Evolutionary conservation across 2,797 vertebrate species (phyloP), one percentile per base, ranked within the genome.

Genomic region (Zenarchopterus dispar): DNA sequence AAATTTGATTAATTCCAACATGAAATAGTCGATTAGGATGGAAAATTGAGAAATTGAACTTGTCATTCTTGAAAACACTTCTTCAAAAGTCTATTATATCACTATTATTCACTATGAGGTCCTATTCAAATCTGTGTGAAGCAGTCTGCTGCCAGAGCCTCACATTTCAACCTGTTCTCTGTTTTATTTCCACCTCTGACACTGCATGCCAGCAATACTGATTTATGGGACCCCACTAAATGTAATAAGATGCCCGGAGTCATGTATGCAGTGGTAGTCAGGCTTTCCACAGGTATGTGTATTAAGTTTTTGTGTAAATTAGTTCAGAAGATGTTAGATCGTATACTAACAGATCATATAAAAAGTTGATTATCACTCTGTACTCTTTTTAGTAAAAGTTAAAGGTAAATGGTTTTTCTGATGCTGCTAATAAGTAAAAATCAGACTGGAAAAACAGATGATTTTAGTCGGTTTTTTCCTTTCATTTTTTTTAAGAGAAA

Each of bases 131-230:
- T 78, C 75, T 64, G 65, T 57, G 51, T 88, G 89, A 77, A 60
- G 78, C 88, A 90, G 71, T 73, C 16, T 19, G 49, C 80, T 54
- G 49, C 74, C 52, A 2, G 3, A 76, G 77, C 75, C 70, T 74
- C 57, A 75, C 67, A 49, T 80, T 79, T 82, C 74, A 87, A 79
- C 80, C 80, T 61, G 65, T 73, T 23, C 62, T 78, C 49, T 56
- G 31, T 72, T 84, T 86, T 77, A 84, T 84, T 45, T 31, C 55
- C 13, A 1, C 31, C 56, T 61, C 70, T 79, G 67, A 78, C 18
- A 50, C 58, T 55, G 52, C 72, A 67, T 3, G 1, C 51, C 50
- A 18, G 53, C 62, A 78, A 78, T 80, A 51, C 31, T 82, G 84
- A 92, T 82, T 73, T 66, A 89, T 80, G 78, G 75, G 76, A 51